Percentiles rank a stretch among this genome's conserved stretches.
These are phyloP conservation scores for Stigmatopora nigra DNA, from an alignment of 2,113 vertebrate species.

Conservation along the genomic window DNA sequence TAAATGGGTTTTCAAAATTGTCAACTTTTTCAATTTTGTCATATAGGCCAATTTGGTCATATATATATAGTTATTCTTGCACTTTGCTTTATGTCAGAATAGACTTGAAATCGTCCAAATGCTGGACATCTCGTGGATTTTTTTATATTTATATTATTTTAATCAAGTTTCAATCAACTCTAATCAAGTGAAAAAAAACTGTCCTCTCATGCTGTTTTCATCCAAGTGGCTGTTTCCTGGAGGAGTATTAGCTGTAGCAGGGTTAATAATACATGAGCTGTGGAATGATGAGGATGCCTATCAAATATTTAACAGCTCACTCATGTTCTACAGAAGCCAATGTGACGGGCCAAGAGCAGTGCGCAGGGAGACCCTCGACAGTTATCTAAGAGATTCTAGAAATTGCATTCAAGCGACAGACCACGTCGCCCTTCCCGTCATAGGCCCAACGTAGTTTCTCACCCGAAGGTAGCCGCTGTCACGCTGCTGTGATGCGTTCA, in stretches of 20 bases:
- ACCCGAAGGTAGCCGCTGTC: constrained; percentile 11
- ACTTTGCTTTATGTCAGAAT: not conserved
- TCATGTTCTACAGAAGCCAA: constrained; percentile 45
- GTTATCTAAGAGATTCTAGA: constrained; percentile 16
- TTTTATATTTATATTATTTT: not conserved
- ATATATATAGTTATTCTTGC: not conserved
- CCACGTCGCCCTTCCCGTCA: constrained; percentile 3
- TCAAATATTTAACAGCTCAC: constrained; percentile 62
- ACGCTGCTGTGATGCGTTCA: constrained; percentile 38
- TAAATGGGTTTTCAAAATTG: not conserved
- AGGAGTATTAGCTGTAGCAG: constrained; percentile 46
- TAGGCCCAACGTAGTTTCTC: not conserved
- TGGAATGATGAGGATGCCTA: constrained; percentile 50
- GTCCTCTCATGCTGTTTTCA: constrained; percentile 15
- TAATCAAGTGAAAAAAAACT: constrained; percentile 17
- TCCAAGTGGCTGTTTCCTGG: constrained; percentile 34
- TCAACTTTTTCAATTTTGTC: too few relatives aligned
- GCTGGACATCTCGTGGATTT: not conserved
- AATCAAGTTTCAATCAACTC: not conserved
- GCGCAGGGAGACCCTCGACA: constrained; percentile 21
- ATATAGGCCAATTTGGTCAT: not conserved
- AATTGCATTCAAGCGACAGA: constrained; percentile 17
- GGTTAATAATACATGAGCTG: constrained; percentile 57
- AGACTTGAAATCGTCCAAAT: not conserved
- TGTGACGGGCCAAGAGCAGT: constrained; percentile 25